phyloP scores from a whole-genome alignment of 2,888 invertebrate species.

The Tubulanus polymorphus region DNA sequence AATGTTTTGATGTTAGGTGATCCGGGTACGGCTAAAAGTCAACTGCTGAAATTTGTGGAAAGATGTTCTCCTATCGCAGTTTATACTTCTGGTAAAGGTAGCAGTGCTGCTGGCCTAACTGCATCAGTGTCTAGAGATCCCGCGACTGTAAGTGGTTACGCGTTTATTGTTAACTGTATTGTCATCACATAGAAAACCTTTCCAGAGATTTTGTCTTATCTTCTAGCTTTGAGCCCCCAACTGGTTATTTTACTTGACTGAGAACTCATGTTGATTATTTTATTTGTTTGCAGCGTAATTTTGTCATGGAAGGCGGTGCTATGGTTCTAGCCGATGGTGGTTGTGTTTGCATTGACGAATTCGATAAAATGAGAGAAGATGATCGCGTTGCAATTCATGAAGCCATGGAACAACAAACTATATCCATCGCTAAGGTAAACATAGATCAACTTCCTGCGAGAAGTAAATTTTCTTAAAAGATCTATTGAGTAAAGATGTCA shows the following conservation, averaged over 20 bases:
- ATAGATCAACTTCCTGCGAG: neutral
- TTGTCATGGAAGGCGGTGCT: constrained; percentile 98
- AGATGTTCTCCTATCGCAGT: constrained; percentile 86
- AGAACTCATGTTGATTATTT: neutral
- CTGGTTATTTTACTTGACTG: too few relatives aligned
- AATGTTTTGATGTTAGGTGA: constrained; percentile 93
- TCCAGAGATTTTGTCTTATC: too few relatives aligned
- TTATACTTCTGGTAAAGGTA: constrained; percentile 99
- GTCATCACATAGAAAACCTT: too few relatives aligned
- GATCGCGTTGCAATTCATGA: constrained; percentile 99
- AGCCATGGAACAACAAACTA: constrained; percentile 99
- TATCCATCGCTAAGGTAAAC: constrained; percentile 89
- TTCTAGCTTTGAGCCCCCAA: too few relatives aligned
- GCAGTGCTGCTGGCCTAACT: constrained; percentile 97
- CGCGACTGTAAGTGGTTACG: constrained; percentile 72
- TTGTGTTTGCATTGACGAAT: constrained; percentile 99
- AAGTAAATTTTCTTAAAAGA: neutral
- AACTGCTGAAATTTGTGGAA: constrained; percentile 95
- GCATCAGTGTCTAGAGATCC: constrained; percentile 96
- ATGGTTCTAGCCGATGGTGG: constrained; percentile 99
- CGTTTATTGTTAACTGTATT: too few relatives aligned
- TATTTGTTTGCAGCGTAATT: constrained; percentile 68
- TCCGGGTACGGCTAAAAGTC: constrained; percentile 99
- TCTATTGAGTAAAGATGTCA: too few relatives aligned
- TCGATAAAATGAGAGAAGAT: constrained; percentile 99